Conservation (phyloP, 2,888 invertebrate genomes). For the Drosophila meridiana region DNA sequence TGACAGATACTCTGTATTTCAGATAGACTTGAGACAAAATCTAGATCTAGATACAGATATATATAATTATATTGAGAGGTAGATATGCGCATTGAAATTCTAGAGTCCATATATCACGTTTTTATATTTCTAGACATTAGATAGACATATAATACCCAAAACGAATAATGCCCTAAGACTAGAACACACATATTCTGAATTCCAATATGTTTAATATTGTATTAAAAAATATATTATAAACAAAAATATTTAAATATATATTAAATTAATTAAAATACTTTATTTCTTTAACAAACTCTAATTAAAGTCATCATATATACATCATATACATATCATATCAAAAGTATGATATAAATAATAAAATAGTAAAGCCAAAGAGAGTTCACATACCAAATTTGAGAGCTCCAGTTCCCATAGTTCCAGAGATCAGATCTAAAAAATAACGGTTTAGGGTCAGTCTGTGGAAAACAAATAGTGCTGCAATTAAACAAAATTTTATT, state of each 20-base stretch:
- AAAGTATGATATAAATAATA: not conserved
- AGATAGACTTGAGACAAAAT: not conserved
- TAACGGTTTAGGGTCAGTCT: not conserved
- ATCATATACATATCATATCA: too few species aligned
- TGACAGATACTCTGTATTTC: not conserved
- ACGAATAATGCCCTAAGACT: not conserved
- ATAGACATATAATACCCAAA: not conserved
- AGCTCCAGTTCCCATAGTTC: not conserved
- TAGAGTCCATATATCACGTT: not conserved
- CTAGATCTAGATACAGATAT: not conserved
- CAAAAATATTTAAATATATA: not conserved
- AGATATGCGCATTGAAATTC: not conserved
- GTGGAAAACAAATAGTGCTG: not conserved
- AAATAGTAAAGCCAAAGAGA: not conserved
- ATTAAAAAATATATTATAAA: too few species aligned
- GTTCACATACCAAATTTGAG: not conserved
- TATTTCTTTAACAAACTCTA: not conserved
- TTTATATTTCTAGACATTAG: not conserved
- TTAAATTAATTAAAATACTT: not conserved
- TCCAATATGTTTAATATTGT: not conserved
- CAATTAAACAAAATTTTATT: not conserved
- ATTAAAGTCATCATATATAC: too few species aligned
- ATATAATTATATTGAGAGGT: too few species aligned
- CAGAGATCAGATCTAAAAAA: not conserved
- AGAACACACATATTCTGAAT: not conserved